Evolutionary conservation across 2,888 invertebrate species (phyloP), one percentile per base, ranked within the genome.

Genomic region (Serrognathus titanus): DNA sequence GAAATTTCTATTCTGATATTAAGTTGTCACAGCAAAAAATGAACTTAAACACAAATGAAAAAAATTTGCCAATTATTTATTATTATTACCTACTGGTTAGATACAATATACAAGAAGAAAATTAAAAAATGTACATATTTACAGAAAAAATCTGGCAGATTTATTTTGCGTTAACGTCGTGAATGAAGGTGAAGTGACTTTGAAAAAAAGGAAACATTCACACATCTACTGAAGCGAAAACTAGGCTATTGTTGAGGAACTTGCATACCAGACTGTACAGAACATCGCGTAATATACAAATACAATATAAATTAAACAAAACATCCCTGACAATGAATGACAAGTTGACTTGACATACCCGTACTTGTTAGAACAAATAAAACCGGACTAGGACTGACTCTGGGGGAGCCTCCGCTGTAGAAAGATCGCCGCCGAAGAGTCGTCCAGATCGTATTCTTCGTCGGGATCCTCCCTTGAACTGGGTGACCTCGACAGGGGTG

Each of bases 361-460:
- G 68, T 68, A 70, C 53, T 53, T 51, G 50, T 59, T 55, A 52
- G 24, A 45, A 57, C 57, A 56, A 60, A 45, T 53, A 40, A 40
- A 52, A 63, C 52, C 59, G 57, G 68, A 71, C 72, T 74, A 74
- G 68, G 71, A 70, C 50, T 68, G 70, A 60, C 68, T 64, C 58
- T 59, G 51, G n/a, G 63, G 57, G 24, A 66, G 62, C 60, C 71
- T 60, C 53, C 68, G 79, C 50, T 79, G 77, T 61, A 82, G 73
- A 67, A 83, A 83, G 8, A 83, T 67, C 16, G 80, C 75, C 31
- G 81, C 79, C 1, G 82, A 80, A 58, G 83, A 81, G 60, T 81
- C 69, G 50, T 83, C 82, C 53, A 82, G 80, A 16, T 82, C 78
- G 55, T 82, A 81, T 24, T 81, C 80, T 36, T 83, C 83, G 47